These are phyloP conservation scores for Rapana venosa DNA, from an alignment of 2,888 invertebrate genomes.

Conservation along the genomic window DNA sequence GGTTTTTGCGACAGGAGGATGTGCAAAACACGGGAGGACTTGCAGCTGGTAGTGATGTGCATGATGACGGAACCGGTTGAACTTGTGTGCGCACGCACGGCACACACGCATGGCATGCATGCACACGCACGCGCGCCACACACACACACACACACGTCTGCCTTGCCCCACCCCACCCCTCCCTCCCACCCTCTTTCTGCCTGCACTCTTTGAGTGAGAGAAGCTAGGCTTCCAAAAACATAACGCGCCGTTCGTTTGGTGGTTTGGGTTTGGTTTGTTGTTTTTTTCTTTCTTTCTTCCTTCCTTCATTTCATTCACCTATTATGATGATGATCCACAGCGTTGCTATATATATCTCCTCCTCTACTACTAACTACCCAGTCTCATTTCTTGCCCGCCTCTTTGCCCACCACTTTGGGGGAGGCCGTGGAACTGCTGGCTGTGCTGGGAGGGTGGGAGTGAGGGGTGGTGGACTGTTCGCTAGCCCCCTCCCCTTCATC, in stretches of 20 bases:
- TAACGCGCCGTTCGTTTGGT: too few relatives aligned
- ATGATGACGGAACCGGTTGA: not conserved
- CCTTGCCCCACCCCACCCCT: not conserved
- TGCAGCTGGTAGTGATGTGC: not conserved
- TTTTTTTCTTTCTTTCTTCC: too few relatives aligned
- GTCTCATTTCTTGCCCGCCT: constrained; percentile 5
- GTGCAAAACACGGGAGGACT: constrained; percentile 8
- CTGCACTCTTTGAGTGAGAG: constrained; percentile 7
- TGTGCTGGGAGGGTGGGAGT: constrained; percentile 32
- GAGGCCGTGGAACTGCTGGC: constrained; percentile 17
- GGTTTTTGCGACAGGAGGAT: not conserved
- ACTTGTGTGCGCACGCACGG: not conserved
- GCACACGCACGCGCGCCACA: not conserved
- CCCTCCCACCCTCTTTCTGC: not conserved
- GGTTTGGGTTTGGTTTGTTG: too few relatives aligned
- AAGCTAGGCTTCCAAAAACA: constrained; percentile 17
- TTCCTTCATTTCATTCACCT: not conserved
- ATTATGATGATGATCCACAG: too few relatives aligned
- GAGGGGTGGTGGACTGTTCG: constrained; percentile 44
- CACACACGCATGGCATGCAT: not conserved
- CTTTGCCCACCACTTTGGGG: not conserved
- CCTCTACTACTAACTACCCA: too few relatives aligned
- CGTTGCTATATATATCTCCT: too few relatives aligned
- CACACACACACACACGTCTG: not conserved
- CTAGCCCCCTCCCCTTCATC: constrained; percentile 51